Evolutionary conservation across 2,888 invertebrate species (phyloP).

Genomic region (Drosophila siamana): DNA sequence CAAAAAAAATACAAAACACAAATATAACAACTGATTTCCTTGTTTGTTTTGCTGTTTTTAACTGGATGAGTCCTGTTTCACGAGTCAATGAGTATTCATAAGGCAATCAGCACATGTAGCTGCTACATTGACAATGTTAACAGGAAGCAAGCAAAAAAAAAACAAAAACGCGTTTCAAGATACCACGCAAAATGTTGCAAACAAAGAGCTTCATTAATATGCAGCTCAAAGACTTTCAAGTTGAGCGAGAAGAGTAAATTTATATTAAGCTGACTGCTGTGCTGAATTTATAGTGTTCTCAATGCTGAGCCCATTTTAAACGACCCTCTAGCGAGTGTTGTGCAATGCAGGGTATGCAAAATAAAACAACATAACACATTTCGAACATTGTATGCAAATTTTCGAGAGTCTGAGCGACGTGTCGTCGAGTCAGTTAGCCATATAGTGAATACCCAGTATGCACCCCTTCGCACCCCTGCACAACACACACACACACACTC

Average conservation of each 20-base stretch:
- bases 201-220: no score
- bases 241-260: no score
- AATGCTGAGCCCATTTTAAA: no score
- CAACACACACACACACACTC: neutral
- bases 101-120: slow-evolving; percentile 1
- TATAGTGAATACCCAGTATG: slow-evolving; percentile 13
- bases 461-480: slow-evolving; percentile 1
- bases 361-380: slow-evolving; percentile 18
- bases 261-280: no score
- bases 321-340: neutral
- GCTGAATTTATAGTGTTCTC: no score
- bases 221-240: no score
- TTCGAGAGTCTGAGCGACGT: slow-evolving; percentile 9
- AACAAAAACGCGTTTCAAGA: neutral
- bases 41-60: neutral
- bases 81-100: slow-evolving; percentile 20
- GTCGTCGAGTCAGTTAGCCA: slow-evolving; percentile 6
- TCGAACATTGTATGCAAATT: slow-evolving; percentile 17
- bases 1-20: neutral
- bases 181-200: neutral
- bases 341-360: neutral
- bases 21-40: neutral
- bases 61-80: neutral
- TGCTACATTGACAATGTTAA: slow-evolving; percentile 16
- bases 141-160: neutral